phyloP scores from a whole-genome alignment of 1,140 invertebrate genomes.

The Ceratitis capitata region DNA sequence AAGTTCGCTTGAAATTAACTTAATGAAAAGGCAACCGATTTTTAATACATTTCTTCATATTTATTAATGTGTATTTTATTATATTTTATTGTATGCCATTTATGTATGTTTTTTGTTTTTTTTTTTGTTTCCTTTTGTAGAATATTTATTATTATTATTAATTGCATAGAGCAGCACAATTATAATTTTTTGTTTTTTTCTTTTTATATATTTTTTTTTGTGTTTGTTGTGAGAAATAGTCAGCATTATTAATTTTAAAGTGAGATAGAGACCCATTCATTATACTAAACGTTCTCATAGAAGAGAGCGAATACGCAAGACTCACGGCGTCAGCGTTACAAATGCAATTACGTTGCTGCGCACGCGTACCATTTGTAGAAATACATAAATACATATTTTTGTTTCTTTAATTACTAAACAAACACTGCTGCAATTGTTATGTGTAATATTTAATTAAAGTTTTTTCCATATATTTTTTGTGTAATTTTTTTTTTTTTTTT shows the following conservation, averaged over 20 bases:
- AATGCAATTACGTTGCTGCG: background rate
- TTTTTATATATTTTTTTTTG: too few species aligned
- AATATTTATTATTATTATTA: constrained; percentile 10
- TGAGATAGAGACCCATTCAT: background rate
- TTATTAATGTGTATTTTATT: background rate
- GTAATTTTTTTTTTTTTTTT: background rate
- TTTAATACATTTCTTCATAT: constrained; percentile 12
- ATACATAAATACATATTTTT: too few species aligned
- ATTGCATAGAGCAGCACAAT: constrained; percentile 13
- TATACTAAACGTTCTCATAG: background rate
- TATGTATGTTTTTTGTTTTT: constrained; percentile 6
- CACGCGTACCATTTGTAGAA: background rate
- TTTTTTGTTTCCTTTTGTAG: background rate
- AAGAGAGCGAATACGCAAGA: background rate
- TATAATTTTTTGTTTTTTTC: too few species aligned
- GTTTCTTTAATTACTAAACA: background rate
- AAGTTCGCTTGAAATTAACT: too few species aligned
- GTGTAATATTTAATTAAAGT: constrained; percentile 15
- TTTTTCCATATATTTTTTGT: too few species aligned
- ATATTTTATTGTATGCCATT: constrained; percentile 31
- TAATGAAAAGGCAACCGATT: too few species aligned
- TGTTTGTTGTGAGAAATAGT: too few species aligned
- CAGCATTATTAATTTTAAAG: too few species aligned
- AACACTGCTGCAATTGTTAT: constrained; percentile 18
- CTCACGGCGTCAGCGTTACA: background rate